A percentile compares a stretch with the other conserved stretches of the same genome.
Evolutionary conservation across 2,888 invertebrate species (phyloP).

Genomic region (Smittia aterrima): DNA sequence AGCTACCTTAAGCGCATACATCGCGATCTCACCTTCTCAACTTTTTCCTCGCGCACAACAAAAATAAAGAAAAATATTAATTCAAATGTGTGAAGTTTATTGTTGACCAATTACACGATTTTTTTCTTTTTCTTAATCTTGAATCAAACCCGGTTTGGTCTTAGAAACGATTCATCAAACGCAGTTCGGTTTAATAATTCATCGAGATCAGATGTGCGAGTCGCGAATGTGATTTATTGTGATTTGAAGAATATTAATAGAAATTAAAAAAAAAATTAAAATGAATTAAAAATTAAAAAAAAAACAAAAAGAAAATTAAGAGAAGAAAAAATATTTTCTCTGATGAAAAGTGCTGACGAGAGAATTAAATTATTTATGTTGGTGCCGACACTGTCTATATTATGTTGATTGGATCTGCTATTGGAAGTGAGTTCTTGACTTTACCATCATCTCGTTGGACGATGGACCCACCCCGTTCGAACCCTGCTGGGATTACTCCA

Average conservation of each 20-base stretch:
- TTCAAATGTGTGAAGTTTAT: constrained; percentile 10
- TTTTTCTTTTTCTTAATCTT: constrained; percentile 1
- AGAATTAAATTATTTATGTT: constrained; percentile 19
- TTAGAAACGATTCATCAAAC: constrained; percentile 9
- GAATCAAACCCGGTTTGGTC: neutral
- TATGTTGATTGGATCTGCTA: constrained; percentile 49
- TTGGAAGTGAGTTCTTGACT: constrained; percentile 48
- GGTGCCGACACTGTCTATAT: constrained; percentile 44
- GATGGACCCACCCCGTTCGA: constrained; percentile 48
- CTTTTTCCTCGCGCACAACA: neutral
- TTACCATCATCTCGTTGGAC: constrained; percentile 48
- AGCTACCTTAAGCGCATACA: constrained; percentile 35
- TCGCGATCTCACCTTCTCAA: neutral
- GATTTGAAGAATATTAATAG: neutral
- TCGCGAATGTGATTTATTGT: constrained; percentile 14
- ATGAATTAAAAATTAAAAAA: neutral
- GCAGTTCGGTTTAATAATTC: constrained; percentile 28
- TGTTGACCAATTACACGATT: constrained; percentile 31
- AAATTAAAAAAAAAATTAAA: constrained; percentile 13
- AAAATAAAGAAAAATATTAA: neutral
- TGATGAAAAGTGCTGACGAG: neutral
- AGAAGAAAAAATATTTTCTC: neutral
- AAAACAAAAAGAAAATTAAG: constrained; percentile 7
- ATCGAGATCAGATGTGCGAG: constrained; percentile 17
- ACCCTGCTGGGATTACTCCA: constrained; percentile 52